Percentiles rank a stretch among this genome's conserved stretches.
phyloP scores from a whole-genome alignment of 2,888 invertebrate species.

The Rhagonycha fulva region DNA sequence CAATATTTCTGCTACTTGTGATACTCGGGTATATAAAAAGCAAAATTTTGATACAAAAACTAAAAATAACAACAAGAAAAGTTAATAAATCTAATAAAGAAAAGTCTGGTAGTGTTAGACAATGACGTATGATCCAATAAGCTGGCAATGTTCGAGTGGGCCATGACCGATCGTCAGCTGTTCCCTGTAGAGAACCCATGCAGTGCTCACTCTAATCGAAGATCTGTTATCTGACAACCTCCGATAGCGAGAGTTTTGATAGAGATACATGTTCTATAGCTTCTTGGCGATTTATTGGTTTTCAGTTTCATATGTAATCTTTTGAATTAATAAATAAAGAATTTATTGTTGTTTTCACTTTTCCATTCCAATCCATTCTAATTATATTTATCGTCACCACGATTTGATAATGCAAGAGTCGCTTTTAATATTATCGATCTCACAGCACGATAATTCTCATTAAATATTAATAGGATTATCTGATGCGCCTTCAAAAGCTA shows the following conservation, averaged over 20 bases:
- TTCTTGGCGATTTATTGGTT: conserved; percentile 19
- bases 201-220: conserved; percentile 52
- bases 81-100: conserved; percentile 48
- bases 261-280: conserved; percentile 28
- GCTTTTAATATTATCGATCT: conserved; percentile 2
- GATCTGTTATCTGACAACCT: conserved; percentile 51
- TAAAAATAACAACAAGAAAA: conserved; percentile 36
- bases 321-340: conserved; percentile 9
- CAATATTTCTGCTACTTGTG: neutral
- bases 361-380: neutral
- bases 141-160: conserved; percentile 53
- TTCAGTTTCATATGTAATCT: neutral
- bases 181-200: conserved; percentile 50
- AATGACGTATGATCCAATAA: conserved; percentile 54
- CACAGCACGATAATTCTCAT: conserved; percentile 13
- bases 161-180: conserved; percentile 55
- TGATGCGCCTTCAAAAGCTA: conserved; percentile 10
- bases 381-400: neutral
- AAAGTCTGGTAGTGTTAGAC: conserved; percentile 43
- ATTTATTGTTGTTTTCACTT: neutral
- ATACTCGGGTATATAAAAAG: conserved; percentile 1
- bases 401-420: neutral
- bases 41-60: conserved; percentile 12
- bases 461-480: conserved; percentile 23
- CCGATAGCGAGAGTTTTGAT: conserved; percentile 33